Evolutionary conservation across 2,797 vertebrate genomes (phyloP), one percentile per base, ranked within the genome.

Genomic region (Gymnothorax reevesii): DNA sequence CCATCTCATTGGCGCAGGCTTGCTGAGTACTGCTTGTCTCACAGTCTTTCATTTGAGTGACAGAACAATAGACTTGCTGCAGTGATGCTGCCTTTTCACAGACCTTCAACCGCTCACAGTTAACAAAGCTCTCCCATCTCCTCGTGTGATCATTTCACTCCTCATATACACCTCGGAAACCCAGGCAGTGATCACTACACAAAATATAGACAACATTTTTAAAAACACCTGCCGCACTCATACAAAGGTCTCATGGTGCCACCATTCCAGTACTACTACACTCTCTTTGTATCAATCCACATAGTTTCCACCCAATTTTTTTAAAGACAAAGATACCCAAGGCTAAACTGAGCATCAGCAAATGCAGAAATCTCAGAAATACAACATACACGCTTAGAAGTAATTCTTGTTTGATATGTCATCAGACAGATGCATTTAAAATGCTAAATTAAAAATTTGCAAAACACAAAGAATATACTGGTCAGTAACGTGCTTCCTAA

Each of bases 141-240:
- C 87, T 93, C 94, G 92, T 93, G 94, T 94, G 94, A 95, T 93
- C 92, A 93, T 91, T 89, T 93, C 90, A 89, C 86, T 93, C 92
- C 94, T 90, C 92, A 92, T 92, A 89, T 15, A 42, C 69, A 84
- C 87, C 80, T 86, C 86, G 85, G 88, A 85, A 88, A 89, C 88
- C 85, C 90, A 92, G 93, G 92, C 92, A 93, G 92, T 90, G 84
- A 85, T 86, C 57, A 22, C 87, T 91, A 92, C 90, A 89, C 89
- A 52, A 77, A 1, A 42, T 6, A 15, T 52, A 49, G 42, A 13
- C 13, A 2, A 49, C 42, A 69, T 33, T 25, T 73, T 73, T 80
- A 42, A 49, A 27, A 52, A 20, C 79, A 90, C 88, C 82, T 83
- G 89, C 89, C 88, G 86, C 88, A 75, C 86, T 90, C 90, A 25